Conservation (phyloP, 2,113 vertebrate genomes). For the Chionomys nivalis region DNA sequence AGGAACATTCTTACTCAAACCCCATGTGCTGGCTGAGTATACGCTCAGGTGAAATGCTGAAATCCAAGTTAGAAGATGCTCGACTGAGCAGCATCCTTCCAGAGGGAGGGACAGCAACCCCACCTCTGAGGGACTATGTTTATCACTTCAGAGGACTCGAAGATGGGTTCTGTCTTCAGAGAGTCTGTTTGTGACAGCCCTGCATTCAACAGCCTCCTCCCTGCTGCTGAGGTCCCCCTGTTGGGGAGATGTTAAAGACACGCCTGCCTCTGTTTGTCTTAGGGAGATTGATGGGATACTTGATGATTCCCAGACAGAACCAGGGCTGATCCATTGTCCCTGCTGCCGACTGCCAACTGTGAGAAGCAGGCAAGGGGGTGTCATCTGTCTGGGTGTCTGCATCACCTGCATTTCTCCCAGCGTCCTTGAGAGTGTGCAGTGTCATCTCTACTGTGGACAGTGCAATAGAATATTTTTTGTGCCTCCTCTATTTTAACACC, state of each 20-base stretch:
- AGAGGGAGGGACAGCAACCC: neutral
- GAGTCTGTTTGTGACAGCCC: neutral
- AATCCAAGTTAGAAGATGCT: neutral
- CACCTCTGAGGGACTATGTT: neutral
- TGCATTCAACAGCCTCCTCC: neutral
- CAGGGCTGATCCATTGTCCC: neutral
- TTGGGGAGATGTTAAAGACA: conserved; percentile 12
- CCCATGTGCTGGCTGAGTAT: neutral
- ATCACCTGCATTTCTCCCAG: neutral
- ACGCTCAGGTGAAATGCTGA: neutral
- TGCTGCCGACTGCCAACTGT: neutral
- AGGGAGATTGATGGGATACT: conserved; percentile 51
- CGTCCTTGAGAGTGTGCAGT: fast-evolving
- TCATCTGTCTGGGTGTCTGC: neutral
- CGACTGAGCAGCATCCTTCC: neutral
- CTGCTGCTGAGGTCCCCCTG: neutral
- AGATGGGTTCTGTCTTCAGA: neutral
- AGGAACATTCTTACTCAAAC: neutral
- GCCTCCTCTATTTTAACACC: neutral
- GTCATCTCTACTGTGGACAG: neutral
- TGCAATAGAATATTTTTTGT: neutral
- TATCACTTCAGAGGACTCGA: neutral
- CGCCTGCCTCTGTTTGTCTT: conserved; percentile 37
- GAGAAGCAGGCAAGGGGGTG: neutral
- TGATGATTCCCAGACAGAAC: conserved; percentile 47